Evolutionary conservation across 1,140 invertebrate genomes (phyloP).

Genomic region (Leucophenga varia): DNA sequence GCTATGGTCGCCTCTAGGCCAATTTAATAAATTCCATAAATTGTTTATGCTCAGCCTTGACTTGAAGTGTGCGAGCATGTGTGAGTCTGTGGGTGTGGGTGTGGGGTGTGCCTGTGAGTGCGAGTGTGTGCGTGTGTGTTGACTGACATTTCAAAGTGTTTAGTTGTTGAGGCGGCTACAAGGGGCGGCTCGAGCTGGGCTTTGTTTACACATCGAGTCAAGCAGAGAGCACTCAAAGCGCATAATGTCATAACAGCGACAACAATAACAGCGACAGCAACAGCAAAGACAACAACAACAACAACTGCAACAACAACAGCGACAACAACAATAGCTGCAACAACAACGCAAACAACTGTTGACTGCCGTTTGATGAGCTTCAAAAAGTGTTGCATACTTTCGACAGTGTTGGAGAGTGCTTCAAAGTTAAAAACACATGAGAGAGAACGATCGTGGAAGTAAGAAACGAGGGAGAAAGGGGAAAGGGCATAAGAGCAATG

Average conservation of each 20-base stretch:
- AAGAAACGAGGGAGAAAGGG: too few relatives aligned
- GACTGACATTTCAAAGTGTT: conserved; percentile 17
- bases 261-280: background rate
- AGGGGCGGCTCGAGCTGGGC: too few relatives aligned
- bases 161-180: too few relatives aligned
- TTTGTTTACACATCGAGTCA: conserved; percentile 18
- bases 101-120: background rate
- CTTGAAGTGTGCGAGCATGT: background rate
- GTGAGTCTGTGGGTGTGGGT: background rate
- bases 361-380: too few relatives aligned
- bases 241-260: background rate
- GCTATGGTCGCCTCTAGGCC: conserved; percentile 28
- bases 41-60: conserved; percentile 27
- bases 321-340: background rate
- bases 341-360: too few relatives aligned
- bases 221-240: conserved; percentile 1
- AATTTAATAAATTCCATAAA: conserved; percentile 50
- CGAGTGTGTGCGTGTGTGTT: conserved; percentile 6
- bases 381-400: too few relatives aligned
- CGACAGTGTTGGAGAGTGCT: too few relatives aligned
- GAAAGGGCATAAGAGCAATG: too few relatives aligned
- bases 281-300: conserved; percentile 3
- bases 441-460: too few relatives aligned
- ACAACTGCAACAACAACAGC: background rate
- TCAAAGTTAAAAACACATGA: too few relatives aligned